Evolutionary conservation across 2,113 vertebrate genomes (phyloP), one percentile per base, ranked within the genome.

Genomic region (Nerophis lumbriciformis): DNA sequence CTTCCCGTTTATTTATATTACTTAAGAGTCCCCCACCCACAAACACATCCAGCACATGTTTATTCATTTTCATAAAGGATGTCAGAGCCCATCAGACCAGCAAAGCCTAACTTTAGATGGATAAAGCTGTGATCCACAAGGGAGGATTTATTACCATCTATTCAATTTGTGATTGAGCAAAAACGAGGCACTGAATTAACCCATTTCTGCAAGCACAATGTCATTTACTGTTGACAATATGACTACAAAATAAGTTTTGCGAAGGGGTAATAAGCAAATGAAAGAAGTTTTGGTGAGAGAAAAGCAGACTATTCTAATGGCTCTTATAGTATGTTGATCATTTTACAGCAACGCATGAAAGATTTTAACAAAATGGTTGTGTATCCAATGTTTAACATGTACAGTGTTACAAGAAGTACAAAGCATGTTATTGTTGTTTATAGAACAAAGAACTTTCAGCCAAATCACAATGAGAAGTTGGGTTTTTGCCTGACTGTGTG

Each of bases 101-200:
- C 48, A 6, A 52, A 59, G 59, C 58, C 57, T 47, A 58, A 68
- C 64, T 16, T 59, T 53, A 53, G 73, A 77, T 72, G 70, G 59
- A 56, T 48, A 52, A 71, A 67, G 60, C 49, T 68, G 63, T 69
- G 60, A 64, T 53, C 76, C 74, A 76, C 66, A 48, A 50, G 69
- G 69, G 72, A 71, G 64, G 72, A 59, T 75, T 83, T 76, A 77
- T 42, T 59, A 66, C 71, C 63, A 75, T 81, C 71, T 80, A 79
- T 77, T 77, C 60, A 79, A 75, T 78, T 80, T 72, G 66, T 53
- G 57, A 61, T 69, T 48, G 67, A 77, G n/a, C 0, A 44, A 58
- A 36, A 55, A 35, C 37, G 64, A 39, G 53, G 57, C 47, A 9
- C 21, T 16, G 47, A 64, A 73, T 66, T 67, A 60, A 63, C 28